Conservation (phyloP, 92 coral and sea anemone species). For the Actinostola sp. region DNA sequence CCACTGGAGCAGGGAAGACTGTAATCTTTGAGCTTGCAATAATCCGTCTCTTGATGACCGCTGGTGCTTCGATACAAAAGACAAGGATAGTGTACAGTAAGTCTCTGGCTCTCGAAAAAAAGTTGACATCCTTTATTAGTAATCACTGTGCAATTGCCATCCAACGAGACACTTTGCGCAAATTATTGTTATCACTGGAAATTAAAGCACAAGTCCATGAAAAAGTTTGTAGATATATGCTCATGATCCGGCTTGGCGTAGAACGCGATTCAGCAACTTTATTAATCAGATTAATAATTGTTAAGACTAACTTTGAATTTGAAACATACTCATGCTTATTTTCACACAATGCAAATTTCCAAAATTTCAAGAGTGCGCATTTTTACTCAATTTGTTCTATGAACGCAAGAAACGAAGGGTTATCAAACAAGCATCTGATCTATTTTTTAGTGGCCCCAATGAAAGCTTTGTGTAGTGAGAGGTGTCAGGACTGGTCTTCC, state of each 20-base stretch:
- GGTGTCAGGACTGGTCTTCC: slow-evolving; percentile 84
- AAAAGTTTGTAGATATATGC: background rate
- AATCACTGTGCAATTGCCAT: too few relatives aligned
- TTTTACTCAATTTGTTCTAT: too few relatives aligned
- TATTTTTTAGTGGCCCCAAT: slow-evolving; percentile 89
- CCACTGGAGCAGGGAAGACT: slow-evolving; percentile 99
- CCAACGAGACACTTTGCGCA: too few relatives aligned
- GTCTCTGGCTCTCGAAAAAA: slow-evolving; percentile 9
- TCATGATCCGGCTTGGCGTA: background rate
- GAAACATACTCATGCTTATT: too few relatives aligned
- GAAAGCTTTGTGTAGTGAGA: slow-evolving; percentile 98
- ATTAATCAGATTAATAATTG: too few relatives aligned
- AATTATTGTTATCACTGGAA: too few relatives aligned
- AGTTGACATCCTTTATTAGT: background rate
- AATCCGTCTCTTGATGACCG: slow-evolving; percentile 84
- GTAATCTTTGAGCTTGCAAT: slow-evolving; percentile 95
- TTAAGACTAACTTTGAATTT: too few relatives aligned
- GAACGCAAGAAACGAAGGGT: background rate
- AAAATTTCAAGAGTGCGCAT: too few relatives aligned
- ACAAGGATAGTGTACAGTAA: slow-evolving; percentile 93
- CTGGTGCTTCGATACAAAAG: slow-evolving; percentile 37
- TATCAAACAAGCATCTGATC: background rate
- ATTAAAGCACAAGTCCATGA: background rate
- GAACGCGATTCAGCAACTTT: background rate
- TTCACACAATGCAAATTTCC: too few relatives aligned